Percentiles rank a stretch among this genome's conserved stretches.
Conservation (phyloP, 2,113 vertebrate species). For the Thalassoma bifasciatum region DNA sequence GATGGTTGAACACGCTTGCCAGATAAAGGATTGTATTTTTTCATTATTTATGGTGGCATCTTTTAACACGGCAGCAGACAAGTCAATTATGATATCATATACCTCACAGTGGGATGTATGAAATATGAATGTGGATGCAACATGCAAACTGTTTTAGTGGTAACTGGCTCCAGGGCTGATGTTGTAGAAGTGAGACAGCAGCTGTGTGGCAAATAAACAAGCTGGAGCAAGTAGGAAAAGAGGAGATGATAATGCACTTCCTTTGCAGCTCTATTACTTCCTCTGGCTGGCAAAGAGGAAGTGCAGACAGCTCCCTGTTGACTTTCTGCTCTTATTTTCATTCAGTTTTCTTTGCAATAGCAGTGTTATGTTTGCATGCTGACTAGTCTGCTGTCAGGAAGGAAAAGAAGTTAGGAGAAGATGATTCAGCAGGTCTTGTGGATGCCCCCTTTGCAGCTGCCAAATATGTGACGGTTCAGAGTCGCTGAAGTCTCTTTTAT, state of each 20-base stretch:
- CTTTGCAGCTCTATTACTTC: constrained; percentile 68
- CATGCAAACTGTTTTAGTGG: constrained; percentile 28
- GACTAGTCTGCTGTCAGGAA: constrained; percentile 44
- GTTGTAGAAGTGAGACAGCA: constrained; percentile 29
- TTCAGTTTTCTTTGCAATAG: constrained; percentile 18
- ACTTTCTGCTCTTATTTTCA: constrained; percentile 26
- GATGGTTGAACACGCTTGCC: constrained; percentile 49
- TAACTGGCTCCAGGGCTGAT: constrained; percentile 40
- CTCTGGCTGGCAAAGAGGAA: constrained; percentile 57
- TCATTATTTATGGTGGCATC: constrained; percentile 7
- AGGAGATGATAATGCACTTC: constrained; percentile 59
- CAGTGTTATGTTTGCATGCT: constrained; percentile 31
- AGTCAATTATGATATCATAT: constrained; percentile 36
- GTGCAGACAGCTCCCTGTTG: constrained; percentile 34
- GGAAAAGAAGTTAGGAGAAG: constrained; percentile 13
- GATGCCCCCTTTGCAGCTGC: constrained; percentile 69
- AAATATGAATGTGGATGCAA: constrained; percentile 44
- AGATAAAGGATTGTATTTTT: constrained; percentile 52
- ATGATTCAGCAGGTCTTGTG: constrained; percentile 65
- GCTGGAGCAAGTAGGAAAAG: constrained; percentile 29
- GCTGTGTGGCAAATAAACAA: constrained; percentile 47
- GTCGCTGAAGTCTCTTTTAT: constrained; percentile 76
- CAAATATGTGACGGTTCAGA: constrained; percentile 57
- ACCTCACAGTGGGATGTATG: constrained; percentile 29
- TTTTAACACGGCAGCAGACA: constrained; percentile 30